Evolutionary conservation across 1,140 invertebrate genomes (phyloP).

Genomic region (Battus philenor): DNA sequence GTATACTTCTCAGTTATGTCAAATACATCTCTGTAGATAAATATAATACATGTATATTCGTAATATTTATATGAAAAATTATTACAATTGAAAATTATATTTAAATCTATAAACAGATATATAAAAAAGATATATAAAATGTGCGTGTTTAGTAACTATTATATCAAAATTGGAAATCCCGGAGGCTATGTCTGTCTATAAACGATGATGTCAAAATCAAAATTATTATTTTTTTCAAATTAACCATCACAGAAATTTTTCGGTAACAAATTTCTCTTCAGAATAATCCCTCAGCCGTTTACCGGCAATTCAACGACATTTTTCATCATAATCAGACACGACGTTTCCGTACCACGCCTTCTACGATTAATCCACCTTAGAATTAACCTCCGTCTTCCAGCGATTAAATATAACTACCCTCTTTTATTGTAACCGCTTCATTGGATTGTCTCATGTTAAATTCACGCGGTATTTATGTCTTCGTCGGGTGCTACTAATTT

Average conservation of each 20-base stretch:
- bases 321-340: slow-evolving; percentile 25
- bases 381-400: slow-evolving; percentile 24
- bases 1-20: too few species aligned
- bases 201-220: too few species aligned
- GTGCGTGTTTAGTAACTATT: too few species aligned
- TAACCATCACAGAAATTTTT: not conserved
- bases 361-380: slow-evolving; percentile 20
- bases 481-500: not conserved
- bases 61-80: too few species aligned
- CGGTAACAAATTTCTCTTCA: not conserved
- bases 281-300: slow-evolving; percentile 4
- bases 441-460: slow-evolving; percentile 28
- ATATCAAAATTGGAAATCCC: too few species aligned
- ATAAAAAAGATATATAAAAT: too few species aligned
- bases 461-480: slow-evolving; percentile 19
- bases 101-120: too few species aligned
- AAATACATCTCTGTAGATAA: too few species aligned
- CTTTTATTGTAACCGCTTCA: slow-evolving; percentile 25
- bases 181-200: too few species aligned
- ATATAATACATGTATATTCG: too few species aligned
- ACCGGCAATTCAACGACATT: slow-evolving; percentile 21
- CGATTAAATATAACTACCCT: slow-evolving; percentile 32
- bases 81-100: too few species aligned
- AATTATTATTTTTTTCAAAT: too few species aligned
- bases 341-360: slow-evolving; percentile 16